Evolutionary conservation across 2,113 vertebrate genomes (phyloP), one percentile per base, ranked within the genome.

Genomic region (Monopterus albus): DNA sequence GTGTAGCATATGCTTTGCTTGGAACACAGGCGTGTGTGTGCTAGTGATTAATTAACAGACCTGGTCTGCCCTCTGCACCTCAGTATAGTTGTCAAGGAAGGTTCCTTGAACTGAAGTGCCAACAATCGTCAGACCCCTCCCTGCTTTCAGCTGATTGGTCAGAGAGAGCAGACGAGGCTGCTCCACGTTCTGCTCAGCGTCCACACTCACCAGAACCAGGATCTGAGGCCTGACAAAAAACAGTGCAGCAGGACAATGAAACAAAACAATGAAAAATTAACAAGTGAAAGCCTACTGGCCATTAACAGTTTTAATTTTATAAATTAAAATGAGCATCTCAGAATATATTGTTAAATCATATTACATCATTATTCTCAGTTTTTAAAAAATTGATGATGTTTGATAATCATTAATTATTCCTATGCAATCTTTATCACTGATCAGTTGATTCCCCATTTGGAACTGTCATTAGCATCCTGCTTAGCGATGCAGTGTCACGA

Each of bases 111-210:
- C 92, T 38, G 96, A 94, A 0, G 96, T 96, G 47, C 97, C 97
- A 67, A 98, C 97, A 0, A 99, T 98, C 72, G 98, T 99, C 85
- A 99, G 92, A n/a, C 97, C 98, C 81, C 98, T 99, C 23, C 98
- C 97, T 0, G 98, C 98, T 85, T 99, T 99, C 26, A 99, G 93
- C 91, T 99, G 98, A 2, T 95, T 96, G 12, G 96, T 96, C 87
- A 99, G 73, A 11, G 97, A 98, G 46, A 99, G 93, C 52, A 99
- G 92, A 86, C 98, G 98, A 0, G 98, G 97, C 77, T 99, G 96
- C 68, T 96, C 95, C 39, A 99, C 95, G 0, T 97, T 98, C 93
- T 98, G 96, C 74, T 97, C 96, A 46, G 93, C 93, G 67, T 99
- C 98, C 86, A 96, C 92, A 0, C 94, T 94, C 36, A 96, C 94